Evolutionary conservation across 2,888 invertebrate genomes (phyloP).

Genomic region (Mythimna loreyi): DNA sequence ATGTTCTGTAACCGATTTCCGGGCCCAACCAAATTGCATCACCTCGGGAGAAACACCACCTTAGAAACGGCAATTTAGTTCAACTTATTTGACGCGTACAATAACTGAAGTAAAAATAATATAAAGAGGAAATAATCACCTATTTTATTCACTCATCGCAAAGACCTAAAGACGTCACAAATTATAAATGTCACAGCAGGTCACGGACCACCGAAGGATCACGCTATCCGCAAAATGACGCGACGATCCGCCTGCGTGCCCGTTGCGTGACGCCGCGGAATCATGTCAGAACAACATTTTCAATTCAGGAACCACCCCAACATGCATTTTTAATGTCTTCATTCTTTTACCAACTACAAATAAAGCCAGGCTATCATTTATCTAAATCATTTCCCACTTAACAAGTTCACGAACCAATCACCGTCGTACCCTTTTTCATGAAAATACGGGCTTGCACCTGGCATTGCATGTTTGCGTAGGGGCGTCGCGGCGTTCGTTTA

Average conservation of each 20-base stretch:
- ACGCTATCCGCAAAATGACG: constrained; percentile 47
- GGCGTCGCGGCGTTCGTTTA: constrained; percentile 72
- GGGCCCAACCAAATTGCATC: too few species aligned
- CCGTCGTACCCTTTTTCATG: constrained; percentile 53
- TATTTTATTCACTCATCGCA: neutral
- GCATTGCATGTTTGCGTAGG: constrained; percentile 69
- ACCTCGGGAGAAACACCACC: too few species aligned
- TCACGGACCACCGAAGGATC: constrained; percentile 37
- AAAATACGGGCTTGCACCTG: constrained; percentile 62
- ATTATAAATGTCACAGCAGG: constrained; percentile 47
- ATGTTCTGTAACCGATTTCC: too few species aligned
- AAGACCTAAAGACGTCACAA: constrained; percentile 41
- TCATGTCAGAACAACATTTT: constrained; percentile 47
- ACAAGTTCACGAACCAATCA: constrained; percentile 54
- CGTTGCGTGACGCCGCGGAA: constrained; percentile 43
- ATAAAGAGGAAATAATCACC: constrained; percentile 3
- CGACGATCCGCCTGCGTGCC: constrained; percentile 14
- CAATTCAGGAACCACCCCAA: constrained; percentile 39
- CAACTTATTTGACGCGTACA: too few species aligned
- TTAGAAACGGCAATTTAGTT: too few species aligned
- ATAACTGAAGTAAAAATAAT: neutral
- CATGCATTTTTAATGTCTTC: constrained; percentile 54
- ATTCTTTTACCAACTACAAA: constrained; percentile 45
- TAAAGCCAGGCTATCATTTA: constrained; percentile 42
- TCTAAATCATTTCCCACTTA: constrained; percentile 50